Percentiles rank a stretch among this genome's conserved stretches.
Conservation (phyloP, 2,888 invertebrate species). For the Noctua janthina region DNA sequence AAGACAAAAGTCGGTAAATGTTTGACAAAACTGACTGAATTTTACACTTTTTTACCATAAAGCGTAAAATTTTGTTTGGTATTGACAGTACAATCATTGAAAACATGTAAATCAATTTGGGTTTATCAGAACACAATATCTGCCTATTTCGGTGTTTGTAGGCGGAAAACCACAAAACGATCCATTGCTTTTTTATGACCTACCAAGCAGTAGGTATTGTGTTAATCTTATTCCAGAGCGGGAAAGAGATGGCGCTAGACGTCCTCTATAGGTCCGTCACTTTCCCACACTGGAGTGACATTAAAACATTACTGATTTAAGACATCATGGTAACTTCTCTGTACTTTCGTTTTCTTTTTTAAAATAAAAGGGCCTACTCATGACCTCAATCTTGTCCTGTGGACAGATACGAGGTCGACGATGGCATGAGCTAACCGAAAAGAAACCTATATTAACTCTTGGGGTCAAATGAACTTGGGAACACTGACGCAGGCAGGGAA, state of each 20-base stretch:
- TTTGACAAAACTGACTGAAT: slow-evolving; percentile 9
- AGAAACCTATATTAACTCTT: too few relatives aligned
- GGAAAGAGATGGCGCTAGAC: neutral
- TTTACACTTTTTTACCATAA: neutral
- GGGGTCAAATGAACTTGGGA: too few relatives aligned
- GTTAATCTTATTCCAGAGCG: neutral
- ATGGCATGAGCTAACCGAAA: too few relatives aligned
- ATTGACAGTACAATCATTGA: neutral
- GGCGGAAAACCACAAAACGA: neutral
- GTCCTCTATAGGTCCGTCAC: too few relatives aligned
- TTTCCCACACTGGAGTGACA: too few relatives aligned
- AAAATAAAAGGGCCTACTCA: too few relatives aligned
- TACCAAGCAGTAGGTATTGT: neutral
- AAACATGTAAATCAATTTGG: neutral
- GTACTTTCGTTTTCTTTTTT: too few relatives aligned
- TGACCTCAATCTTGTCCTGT: too few relatives aligned
- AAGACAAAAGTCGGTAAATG: slow-evolving; percentile 1
- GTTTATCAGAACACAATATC: neutral
- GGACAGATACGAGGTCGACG: too few relatives aligned
- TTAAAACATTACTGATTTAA: too few relatives aligned
- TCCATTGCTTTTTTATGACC: neutral
- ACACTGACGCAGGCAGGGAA: too few relatives aligned
- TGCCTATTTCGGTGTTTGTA: neutral
- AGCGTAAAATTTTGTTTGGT: neutral
- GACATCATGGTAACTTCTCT: too few relatives aligned